Evolutionary conservation across 2,113 vertebrate genomes (phyloP).

Genomic region (Abramis brama): DNA sequence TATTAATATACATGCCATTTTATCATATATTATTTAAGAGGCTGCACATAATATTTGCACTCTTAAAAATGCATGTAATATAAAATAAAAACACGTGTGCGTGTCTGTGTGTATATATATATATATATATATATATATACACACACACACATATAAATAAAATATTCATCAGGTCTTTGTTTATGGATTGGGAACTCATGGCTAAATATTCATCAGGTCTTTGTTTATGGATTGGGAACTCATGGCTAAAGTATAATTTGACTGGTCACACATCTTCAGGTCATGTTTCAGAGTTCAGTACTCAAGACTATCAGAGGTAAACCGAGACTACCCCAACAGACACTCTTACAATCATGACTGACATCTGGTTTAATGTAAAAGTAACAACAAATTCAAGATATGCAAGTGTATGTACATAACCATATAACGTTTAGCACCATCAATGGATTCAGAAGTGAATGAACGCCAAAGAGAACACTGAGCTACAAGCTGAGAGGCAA

Average conservation of each 20-base stretch:
- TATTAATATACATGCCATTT: not conserved
- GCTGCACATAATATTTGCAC: not conserved
- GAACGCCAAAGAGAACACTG: not conserved
- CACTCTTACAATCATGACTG: not conserved
- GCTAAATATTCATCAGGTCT: no score
- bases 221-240: not conserved
- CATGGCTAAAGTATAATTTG: conserved; percentile 30
- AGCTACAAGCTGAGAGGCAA: not conserved
- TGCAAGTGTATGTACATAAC: not conserved
- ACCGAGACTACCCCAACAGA: not conserved
- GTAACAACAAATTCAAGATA: not conserved
- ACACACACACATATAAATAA: not conserved
- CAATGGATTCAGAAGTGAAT: conserved; percentile 1
- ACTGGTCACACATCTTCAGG: conserved; percentile 35
- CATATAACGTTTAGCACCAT: not conserved
- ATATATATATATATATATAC: no score
- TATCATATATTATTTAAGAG: not conserved
- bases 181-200: no score
- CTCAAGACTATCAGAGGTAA: conserved; percentile 2
- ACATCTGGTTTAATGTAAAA: not conserved
- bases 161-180: no score
- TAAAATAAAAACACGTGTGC: not conserved
- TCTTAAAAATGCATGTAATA: not conserved
- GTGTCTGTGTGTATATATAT: no score
- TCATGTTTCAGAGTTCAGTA: conserved; percentile 20